phyloP scores from a whole-genome alignment of 2,113 vertebrate species.

The Saccopteryx leptura region DNA sequence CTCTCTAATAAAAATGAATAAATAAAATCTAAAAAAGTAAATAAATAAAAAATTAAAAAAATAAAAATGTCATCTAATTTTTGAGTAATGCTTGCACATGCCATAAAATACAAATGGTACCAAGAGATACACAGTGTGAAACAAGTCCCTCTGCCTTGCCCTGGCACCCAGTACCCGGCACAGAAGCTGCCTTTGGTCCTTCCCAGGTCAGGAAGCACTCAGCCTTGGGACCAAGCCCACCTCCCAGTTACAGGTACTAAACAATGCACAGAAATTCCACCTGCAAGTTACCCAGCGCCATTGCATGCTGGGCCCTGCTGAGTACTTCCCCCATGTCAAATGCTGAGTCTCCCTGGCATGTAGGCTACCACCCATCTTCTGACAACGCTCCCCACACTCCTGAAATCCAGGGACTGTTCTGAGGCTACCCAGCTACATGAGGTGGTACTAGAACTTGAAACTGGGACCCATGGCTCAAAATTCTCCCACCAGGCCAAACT shows the following conservation, averaged over 20 bases:
- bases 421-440: neutral
- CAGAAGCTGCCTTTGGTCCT: neutral
- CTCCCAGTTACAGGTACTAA: neutral
- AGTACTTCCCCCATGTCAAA: neutral
- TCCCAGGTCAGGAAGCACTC: neutral
- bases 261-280: neutral
- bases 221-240: neutral
- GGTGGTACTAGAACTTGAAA: neutral
- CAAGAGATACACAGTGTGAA: neutral
- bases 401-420: neutral
- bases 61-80: neutral
- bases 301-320: fast-evolving
- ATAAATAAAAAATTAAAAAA: too few relatives aligned
- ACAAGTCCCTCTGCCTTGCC: neutral
- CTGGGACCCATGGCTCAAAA: neutral
- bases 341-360: fast-evolving
- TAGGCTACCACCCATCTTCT: too few relatives aligned
- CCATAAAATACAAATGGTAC: neutral
- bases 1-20: too few relatives aligned
- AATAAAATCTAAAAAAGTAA: too few relatives aligned
- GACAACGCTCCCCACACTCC: neutral
- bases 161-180: fast-evolving
- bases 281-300: too few relatives aligned
- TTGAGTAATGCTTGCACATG: neutral
- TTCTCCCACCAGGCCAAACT: neutral